phyloP scores from a whole-genome alignment of 2,797 vertebrate species.

The Mormyrus hasselquistii region DNA sequence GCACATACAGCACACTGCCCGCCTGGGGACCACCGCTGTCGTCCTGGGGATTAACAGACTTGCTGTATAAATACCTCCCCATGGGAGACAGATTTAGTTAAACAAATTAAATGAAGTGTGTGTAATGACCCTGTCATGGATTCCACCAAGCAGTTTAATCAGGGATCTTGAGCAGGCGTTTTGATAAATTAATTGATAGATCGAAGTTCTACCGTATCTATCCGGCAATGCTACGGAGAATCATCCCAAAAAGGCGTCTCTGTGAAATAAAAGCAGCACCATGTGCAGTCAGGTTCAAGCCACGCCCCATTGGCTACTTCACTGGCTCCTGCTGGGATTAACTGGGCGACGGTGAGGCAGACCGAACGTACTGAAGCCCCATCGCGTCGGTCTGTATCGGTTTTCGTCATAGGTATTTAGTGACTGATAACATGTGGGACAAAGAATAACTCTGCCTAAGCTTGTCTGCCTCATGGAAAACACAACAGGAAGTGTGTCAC shows the following conservation, averaged over 20 bases:
- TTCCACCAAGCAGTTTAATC: not conserved
- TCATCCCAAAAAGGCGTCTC: slow-evolving; percentile 12
- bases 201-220: not conserved
- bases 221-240: not conserved
- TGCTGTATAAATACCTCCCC: slow-evolving; percentile 16
- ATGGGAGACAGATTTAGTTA: slow-evolving; percentile 24
- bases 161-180: not conserved
- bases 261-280: slow-evolving; percentile 20
- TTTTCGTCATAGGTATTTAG: not conserved
- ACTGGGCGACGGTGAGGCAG: not conserved
- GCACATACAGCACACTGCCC: not conserved
- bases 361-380: not conserved
- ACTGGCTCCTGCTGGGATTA: not conserved
- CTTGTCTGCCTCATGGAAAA: not conserved
- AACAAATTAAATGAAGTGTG: slow-evolving; percentile 34
- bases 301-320: not conserved
- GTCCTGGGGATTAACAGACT: slow-evolving; percentile 15
- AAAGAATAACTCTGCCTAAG: not conserved
- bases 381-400: not conserved
- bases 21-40: not conserved
- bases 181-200: not conserved
- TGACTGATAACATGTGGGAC: not conserved
- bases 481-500: not conserved
- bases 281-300: not conserved
- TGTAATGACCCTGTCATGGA: not conserved